Evolutionary conservation across 2,797 vertebrate genomes (phyloP).

Genomic region (Acanthurus tractus): DNA sequence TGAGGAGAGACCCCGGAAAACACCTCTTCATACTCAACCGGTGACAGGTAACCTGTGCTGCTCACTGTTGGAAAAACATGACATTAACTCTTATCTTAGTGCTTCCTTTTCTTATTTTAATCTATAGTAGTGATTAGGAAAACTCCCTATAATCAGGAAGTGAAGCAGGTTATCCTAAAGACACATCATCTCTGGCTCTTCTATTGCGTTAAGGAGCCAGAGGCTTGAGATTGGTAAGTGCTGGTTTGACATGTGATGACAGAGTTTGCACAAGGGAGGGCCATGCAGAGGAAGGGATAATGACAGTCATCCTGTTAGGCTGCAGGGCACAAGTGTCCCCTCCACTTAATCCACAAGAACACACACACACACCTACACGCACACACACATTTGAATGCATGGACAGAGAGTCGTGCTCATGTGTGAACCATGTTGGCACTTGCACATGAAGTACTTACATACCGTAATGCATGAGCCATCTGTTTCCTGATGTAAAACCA

Average conservation of each 20-base stretch:
- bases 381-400: conserved; percentile 11
- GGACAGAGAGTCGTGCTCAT: conserved; percentile 24
- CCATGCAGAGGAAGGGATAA: conserved; percentile 58
- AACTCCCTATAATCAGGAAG: background rate
- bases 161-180: background rate
- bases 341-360: conserved; percentile 24
- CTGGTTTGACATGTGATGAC: conserved; percentile 64
- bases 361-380: background rate
- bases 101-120: background rate
- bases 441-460: background rate
- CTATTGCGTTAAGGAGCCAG: conserved; percentile 17
- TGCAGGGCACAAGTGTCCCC: conserved; percentile 50
- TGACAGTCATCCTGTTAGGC: conserved; percentile 58
- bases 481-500: conserved; percentile 41
- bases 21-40: conserved; percentile 61
- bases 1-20: conserved; percentile 72
- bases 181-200: background rate
- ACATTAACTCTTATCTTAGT: background rate
- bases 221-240: conserved; percentile 40
- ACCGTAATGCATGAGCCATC: conserved; percentile 5
- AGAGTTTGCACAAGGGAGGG: conserved; percentile 57
- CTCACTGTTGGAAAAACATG: background rate
- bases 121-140: background rate
- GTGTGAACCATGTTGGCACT: conserved; percentile 28
- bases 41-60: conserved; percentile 72